Evolutionary conservation across 2,113 vertebrate genomes (phyloP).

Genomic region (Erinaceus europaeus): DNA sequence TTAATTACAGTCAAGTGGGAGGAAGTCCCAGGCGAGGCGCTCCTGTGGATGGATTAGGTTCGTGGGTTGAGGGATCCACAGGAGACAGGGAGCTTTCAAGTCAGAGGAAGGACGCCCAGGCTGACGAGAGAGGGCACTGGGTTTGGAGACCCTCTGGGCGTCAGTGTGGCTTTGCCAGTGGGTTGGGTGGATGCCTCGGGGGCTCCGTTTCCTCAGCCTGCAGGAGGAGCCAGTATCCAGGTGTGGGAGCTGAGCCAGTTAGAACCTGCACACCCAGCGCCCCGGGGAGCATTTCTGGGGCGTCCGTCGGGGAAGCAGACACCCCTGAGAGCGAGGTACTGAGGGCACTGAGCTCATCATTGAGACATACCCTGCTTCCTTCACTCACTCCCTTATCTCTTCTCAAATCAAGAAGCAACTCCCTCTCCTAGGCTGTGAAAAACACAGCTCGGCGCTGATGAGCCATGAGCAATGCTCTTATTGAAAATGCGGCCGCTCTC

Average conservation of each 20-base stretch:
- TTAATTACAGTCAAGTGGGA: neutral
- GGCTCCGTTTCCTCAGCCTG: neutral
- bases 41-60: neutral
- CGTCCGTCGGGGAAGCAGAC: neutral
- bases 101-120: neutral
- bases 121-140: neutral
- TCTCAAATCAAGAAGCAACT: neutral
- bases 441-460: neutral
- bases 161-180: neutral
- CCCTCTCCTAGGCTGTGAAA: neutral
- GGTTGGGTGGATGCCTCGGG: neutral
- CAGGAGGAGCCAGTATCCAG: neutral
- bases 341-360: neutral
- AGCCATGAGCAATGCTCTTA: neutral
- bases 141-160: neutral
- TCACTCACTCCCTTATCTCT: neutral
- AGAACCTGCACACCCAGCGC: neutral
- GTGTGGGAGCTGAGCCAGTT: neutral
- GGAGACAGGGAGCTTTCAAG: neutral
- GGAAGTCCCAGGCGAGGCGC: neutral
- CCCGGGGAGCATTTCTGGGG: neutral
- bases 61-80: neutral
- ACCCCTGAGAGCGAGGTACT: neutral
- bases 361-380: neutral
- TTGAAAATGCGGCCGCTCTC: neutral